These are phyloP conservation scores for Falco punctatus DNA, from an alignment of 2,113 vertebrate genomes.

Conservation along the genomic window DNA sequence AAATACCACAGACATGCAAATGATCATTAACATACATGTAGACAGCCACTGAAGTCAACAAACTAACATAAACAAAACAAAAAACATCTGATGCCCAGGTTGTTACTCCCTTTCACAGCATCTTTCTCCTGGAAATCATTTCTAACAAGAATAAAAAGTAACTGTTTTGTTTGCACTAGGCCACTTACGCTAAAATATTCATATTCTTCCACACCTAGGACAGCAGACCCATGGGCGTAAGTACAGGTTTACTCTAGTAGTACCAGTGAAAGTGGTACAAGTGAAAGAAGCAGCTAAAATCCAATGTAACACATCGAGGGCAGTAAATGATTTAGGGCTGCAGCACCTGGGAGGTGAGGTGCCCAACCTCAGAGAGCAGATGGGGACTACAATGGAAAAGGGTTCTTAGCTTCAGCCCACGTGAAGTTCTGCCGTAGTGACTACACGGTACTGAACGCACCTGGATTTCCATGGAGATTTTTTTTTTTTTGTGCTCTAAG, in stretches of 20 bases:
- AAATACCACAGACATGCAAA: conserved; percentile 53
- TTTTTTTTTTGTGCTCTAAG: background rate
- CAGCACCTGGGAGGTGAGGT: background rate
- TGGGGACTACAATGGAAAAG: background rate
- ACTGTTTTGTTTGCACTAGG: background rate
- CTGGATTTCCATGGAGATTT: background rate
- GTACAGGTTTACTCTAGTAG: background rate
- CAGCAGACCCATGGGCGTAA: background rate
- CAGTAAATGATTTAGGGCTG: background rate
- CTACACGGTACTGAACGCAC: fast-evolving
- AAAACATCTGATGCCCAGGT: conserved; percentile 13
- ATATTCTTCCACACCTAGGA: background rate
- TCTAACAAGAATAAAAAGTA: conserved; percentile 61
- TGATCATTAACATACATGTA: conserved; percentile 10
- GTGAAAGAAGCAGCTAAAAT: background rate
- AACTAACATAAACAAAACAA: background rate
- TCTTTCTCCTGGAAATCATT: conserved; percentile 68
- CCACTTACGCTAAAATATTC: background rate
- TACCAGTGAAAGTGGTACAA: background rate
- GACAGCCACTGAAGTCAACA: background rate
- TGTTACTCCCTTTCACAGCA: conserved; percentile 64
- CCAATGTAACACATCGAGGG: background rate
- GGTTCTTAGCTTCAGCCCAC: background rate
- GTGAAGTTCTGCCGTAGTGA: background rate
- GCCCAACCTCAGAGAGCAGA: background rate